phyloP scores from a whole-genome alignment of 2,797 vertebrate species.

The Phylloscopus collybita region DNA sequence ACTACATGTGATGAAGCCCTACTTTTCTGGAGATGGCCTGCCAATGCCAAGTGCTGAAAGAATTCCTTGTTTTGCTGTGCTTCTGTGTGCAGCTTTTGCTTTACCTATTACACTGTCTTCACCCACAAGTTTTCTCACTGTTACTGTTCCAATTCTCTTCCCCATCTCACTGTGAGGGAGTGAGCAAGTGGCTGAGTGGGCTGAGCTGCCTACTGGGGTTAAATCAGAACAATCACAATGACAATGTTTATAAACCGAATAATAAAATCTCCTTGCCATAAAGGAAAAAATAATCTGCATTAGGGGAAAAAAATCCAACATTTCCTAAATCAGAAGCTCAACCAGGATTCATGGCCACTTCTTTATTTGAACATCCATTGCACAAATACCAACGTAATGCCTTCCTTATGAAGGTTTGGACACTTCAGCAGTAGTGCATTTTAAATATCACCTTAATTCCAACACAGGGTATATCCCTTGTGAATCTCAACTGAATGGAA shows the following conservation, averaged over 20 bases:
- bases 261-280: background rate
- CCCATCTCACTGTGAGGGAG: background rate
- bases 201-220: background rate
- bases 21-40: background rate
- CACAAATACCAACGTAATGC: background rate
- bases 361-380: background rate
- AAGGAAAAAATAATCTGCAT: background rate
- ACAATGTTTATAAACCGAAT: background rate
- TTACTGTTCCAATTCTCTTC: background rate
- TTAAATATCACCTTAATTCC: background rate
- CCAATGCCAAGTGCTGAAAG: background rate
- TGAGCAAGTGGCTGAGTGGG: background rate
- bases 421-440: background rate
- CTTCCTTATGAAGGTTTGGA: background rate
- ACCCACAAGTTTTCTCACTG: background rate
- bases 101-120: background rate
- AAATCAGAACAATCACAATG: background rate
- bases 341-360: background rate
- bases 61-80: background rate
- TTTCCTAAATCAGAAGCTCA: background rate
- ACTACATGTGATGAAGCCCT: rapidly evolving
- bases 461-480: background rate
- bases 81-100: background rate
- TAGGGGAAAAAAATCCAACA: background rate
- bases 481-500: background rate